These are phyloP conservation scores for Spermophilus dauricus DNA, from an alignment of 2,113 vertebrate genomes.

Conservation along the genomic window DNA sequence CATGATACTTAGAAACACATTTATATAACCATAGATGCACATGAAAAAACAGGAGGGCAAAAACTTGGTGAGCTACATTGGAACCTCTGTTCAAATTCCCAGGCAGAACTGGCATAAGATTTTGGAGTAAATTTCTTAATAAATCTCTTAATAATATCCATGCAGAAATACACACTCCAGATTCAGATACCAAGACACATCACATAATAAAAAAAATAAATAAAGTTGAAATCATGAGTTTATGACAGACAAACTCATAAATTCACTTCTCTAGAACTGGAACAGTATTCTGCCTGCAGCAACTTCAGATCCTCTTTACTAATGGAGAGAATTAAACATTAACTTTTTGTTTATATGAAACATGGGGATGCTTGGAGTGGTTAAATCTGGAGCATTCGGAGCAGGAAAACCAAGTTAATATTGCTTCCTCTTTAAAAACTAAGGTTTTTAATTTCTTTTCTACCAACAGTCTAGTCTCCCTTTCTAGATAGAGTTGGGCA, in stretches of 20 bases:
- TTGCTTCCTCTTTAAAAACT: constrained; percentile 49
- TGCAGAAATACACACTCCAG: neutral
- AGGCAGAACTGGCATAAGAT: neutral
- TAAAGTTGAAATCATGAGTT: constrained; percentile 37
- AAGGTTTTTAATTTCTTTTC: constrained; percentile 37
- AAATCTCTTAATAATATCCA: constrained; percentile 27
- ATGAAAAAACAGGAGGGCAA: neutral
- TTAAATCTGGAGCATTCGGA: constrained; percentile 43
- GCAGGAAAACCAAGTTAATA: constrained; percentile 46
- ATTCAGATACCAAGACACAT: neutral
- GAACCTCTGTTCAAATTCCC: constrained; percentile 41
- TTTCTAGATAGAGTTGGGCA: constrained; percentile 18
- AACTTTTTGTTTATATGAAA: constrained; percentile 67
- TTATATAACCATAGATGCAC: neutral
- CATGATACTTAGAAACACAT: neutral
- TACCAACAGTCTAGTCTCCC: neutral
- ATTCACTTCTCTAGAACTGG: constrained; percentile 8
- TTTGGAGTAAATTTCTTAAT: neutral
- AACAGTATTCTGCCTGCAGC: constrained; percentile 37
- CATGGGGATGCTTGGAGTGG: constrained; percentile 7
- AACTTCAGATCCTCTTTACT: constrained; percentile 63
- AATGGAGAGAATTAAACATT: constrained; percentile 65
- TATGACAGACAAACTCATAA: constrained; percentile 42
- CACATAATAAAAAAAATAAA: no score
- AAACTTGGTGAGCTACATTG: neutral